Percentiles rank a stretch among this genome's conserved stretches.
Conservation (phyloP, 2,888 invertebrate genomes). For the Agelastica alni region DNA sequence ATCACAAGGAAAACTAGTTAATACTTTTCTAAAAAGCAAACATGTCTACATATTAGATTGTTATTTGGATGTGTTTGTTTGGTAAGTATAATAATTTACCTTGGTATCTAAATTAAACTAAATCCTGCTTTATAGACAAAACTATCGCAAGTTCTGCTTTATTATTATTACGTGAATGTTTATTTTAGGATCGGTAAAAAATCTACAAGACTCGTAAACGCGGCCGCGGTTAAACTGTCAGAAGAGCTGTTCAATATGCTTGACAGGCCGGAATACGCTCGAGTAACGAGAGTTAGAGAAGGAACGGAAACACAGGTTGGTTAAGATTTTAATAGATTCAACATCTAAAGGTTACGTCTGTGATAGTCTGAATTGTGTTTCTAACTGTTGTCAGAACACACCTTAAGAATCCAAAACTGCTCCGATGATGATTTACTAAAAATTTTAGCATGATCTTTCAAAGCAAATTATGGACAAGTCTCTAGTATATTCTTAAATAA, state of each 20-base stretch:
- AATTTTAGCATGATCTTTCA: no score
- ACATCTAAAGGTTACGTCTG: no score
- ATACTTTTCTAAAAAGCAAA: constrained; percentile 81
- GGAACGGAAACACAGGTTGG: constrained; percentile 83
- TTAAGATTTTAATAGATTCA: no score
- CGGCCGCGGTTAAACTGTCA: constrained; percentile 95
- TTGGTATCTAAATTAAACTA: neutral
- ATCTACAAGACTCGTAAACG: constrained; percentile 91
- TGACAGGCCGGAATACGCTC: constrained; percentile 81
- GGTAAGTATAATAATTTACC: constrained; percentile 62
- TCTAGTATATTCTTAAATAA: no score
- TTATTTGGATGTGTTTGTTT: constrained; percentile 90
- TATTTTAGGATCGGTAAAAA: constrained; percentile 89
- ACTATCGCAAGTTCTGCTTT: constrained; percentile 1
- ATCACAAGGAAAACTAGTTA: constrained; percentile 74
- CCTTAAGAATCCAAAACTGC: no score
- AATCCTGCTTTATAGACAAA: neutral
- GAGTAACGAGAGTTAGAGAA: constrained; percentile 88
- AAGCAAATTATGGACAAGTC: no score
- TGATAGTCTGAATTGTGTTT: no score
- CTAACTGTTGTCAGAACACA: no score
- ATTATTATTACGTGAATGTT: constrained; percentile 3
- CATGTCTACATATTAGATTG: constrained; percentile 97
- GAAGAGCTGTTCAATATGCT: constrained; percentile 97
- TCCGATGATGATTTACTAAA: no score